Base-by-base conservation (phyloP, 1,140 invertebrate species). In the Lordiphosa collinella region DNA sequence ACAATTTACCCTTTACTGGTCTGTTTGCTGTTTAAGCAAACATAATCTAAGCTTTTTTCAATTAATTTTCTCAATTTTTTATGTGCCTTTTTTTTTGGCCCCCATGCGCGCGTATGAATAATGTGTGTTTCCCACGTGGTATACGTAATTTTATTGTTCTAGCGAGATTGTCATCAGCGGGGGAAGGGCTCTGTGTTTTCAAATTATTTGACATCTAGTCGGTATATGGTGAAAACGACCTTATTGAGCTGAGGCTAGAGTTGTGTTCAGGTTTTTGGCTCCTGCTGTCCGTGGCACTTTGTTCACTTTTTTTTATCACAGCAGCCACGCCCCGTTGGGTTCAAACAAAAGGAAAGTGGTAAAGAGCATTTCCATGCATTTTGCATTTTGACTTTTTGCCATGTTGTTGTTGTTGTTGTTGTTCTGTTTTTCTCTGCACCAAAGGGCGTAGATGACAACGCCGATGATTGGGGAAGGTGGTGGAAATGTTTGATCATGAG, bases 41-140 rank as follows among this genome's bases (percentile, higher is more conserved):
- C n/a, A n/a, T n/a, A n/a, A n/a, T n/a, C n/a, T n/a, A n/a, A n/a
- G n/a, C n/a, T n/a, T n/a, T n/a, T n/a, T n/a, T n/a, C n/a, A n/a
- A n/a, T n/a, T n/a, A n/a, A n/a, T n/a, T n/a, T n/a, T n/a, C n/a
- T n/a, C n/a, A n/a, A n/a, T n/a, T n/a, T n/a, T n/a, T n/a, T n/a
- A n/a, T n/a, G n/a, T n/a, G n/a, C n/a, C n/a, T n/a, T n/a, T n/a
- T n/a, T n/a, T n/a, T n/a, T n/a, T n/a, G n/a, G n/a, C n/a, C n/a
- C n/a, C n/a, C n/a, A n/a, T n/a, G n/a, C n/a, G n/a, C n/a, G n/a
- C 66, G 57, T 76, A 80, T 80, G 76, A 80, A 82, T 80, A 80
- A 80, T 80, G 76, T 62, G 71, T 36, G 62, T 44, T 57, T 71
- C 76, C n/a, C n/a, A n/a, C n/a, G n/a, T n/a, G n/a, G 62, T 66